Evolutionary conservation across 2,888 invertebrate genomes (phyloP).

Genomic region (Hirtodrosophila alboralis): DNA sequence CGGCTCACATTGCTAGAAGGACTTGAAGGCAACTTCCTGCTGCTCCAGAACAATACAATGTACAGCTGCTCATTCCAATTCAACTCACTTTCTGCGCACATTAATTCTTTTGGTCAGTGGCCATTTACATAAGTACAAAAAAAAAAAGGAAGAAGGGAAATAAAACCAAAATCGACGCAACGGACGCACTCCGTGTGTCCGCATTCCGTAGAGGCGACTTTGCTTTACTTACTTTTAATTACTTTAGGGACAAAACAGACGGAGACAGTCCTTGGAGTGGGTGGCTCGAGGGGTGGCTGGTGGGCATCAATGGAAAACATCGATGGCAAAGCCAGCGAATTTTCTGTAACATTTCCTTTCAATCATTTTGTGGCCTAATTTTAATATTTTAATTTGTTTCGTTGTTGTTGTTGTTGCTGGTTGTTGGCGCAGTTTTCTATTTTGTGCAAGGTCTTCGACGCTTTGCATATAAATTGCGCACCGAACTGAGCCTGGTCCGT

Average conservation of each 20-base stretch:
- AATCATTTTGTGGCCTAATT: conserved; percentile 79
- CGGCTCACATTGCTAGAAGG: too few species aligned
- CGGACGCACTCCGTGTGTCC: conserved; percentile 9
- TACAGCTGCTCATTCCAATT: conserved; percentile 65
- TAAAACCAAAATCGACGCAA: conserved; percentile 32
- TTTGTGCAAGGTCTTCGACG: conserved; percentile 46
- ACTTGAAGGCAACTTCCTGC: not conserved
- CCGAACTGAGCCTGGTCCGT: conserved; percentile 28
- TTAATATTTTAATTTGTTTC: conserved; percentile 81
- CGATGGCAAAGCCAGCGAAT: conserved; percentile 41
- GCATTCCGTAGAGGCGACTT: conserved; percentile 33
- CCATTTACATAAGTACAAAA: conserved; percentile 63
- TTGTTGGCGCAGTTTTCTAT: conserved; percentile 32
- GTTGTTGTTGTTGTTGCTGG: conserved; percentile 28
- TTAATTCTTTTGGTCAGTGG: conserved; percentile 68
- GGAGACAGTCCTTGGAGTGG: conserved; percentile 33
- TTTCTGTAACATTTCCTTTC: conserved; percentile 70
- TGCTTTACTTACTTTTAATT: conserved; percentile 77
- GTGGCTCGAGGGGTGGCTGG: not conserved
- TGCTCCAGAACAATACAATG: not conserved
- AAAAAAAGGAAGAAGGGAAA: conserved; percentile 33
- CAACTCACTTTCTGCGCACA: conserved; percentile 59
- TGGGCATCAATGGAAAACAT: conserved; percentile 26
- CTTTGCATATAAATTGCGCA: conserved; percentile 74
- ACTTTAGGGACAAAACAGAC: conserved; percentile 72